phyloP scores from a whole-genome alignment of 1,140 invertebrate genomes.

The Ylistrum balloti region DNA sequence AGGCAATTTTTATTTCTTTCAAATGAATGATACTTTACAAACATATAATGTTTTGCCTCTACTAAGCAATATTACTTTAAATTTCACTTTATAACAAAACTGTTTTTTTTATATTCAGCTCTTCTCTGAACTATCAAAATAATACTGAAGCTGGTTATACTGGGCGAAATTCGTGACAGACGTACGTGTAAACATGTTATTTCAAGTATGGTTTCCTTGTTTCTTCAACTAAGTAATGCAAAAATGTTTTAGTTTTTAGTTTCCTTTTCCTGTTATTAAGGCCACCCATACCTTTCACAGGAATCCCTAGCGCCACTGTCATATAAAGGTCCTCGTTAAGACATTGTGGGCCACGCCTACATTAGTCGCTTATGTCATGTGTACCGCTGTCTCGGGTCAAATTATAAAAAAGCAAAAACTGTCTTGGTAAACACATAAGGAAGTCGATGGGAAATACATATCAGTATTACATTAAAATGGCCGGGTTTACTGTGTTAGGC shows the following conservation, averaged over 20 bases:
- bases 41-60: no score
- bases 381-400: neutral
- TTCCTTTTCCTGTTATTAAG: constrained; percentile 25
- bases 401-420: neutral
- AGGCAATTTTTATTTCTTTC: no score
- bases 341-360: neutral
- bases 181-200: neutral
- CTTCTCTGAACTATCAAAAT: no score
- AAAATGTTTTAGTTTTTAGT: constrained; percentile 14
- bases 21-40: no score
- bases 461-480: constrained; percentile 11
- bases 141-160: neutral
- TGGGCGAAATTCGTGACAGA: neutral
- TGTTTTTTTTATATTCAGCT: no score
- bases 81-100: no score
- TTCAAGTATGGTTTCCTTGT: neutral
- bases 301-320: neutral
- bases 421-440: neutral
- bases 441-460: constrained; percentile 20
- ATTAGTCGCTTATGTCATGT: neutral
- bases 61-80: no score
- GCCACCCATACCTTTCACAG: neutral
- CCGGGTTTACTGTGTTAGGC: constrained; percentile 15
- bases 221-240: neutral
- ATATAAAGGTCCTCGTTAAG: neutral